Evolutionary conservation across 2,797 vertebrate species (phyloP).

Genomic region (Gadopsis marmoratus): DNA sequence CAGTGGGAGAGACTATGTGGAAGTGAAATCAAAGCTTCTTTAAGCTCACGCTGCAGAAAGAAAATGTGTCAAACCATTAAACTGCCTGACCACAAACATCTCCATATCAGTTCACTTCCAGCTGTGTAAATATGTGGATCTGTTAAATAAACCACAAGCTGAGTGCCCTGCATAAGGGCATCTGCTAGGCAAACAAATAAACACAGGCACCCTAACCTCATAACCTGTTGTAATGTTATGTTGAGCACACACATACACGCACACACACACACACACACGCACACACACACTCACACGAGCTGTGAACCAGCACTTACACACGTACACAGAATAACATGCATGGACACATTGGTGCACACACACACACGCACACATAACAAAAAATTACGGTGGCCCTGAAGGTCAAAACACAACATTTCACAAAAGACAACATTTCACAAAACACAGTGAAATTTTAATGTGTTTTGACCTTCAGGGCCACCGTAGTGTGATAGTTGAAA

Average conservation of each 20-base stretch:
- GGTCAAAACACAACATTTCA: no score
- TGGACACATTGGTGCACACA: slow-evolving; percentile 7
- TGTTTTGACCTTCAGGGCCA: no score
- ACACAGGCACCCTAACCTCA: slow-evolving; percentile 71
- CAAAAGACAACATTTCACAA: no score
- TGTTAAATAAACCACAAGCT: slow-evolving; percentile 75
- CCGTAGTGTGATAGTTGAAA: neutral
- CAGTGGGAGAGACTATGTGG: neutral
- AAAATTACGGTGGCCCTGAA: no score
- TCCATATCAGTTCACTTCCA: slow-evolving; percentile 77
- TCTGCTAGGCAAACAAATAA: slow-evolving; percentile 81
- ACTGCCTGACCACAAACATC: slow-evolving; percentile 65
- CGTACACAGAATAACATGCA: slow-evolving; percentile 12
- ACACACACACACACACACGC: slow-evolving; percentile 7
- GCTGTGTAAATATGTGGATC: slow-evolving; percentile 82
- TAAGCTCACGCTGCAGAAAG: neutral
- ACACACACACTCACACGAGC: slow-evolving; percentile 2
- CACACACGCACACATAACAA: slow-evolving; percentile 5
- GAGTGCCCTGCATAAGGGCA: slow-evolving; percentile 75
- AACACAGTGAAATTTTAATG: no score
- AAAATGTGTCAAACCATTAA: slow-evolving; percentile 31
- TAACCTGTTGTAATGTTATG: slow-evolving; percentile 62
- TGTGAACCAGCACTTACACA: slow-evolving; percentile 16
- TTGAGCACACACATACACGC: slow-evolving; percentile 25
- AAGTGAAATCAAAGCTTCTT: neutral